A percentile compares a stretch with the other conserved stretches of the same genome.
These are phyloP conservation scores for Oncorhynchus mykiss DNA, from an alignment of 2,113 vertebrate species.

Conservation along the genomic window DNA sequence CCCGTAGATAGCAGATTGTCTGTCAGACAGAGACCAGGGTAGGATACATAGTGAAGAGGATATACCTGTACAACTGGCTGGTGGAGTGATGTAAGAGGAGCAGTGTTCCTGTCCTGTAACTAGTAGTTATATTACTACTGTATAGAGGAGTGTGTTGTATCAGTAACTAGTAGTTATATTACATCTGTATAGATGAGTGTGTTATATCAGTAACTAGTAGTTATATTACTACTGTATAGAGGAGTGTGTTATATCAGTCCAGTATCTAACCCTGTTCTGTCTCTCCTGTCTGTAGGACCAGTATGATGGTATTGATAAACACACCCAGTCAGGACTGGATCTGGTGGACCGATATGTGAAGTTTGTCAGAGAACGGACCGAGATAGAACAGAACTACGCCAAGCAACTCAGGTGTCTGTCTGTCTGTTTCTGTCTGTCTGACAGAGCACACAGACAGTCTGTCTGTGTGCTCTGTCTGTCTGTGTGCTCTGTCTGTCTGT, in stretches of 20 bases:
- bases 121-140: too few species aligned
- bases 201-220: too few species aligned
- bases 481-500: background rate
- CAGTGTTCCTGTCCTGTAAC: too few species aligned
- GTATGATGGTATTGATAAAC: constrained; percentile 83
- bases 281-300: constrained; percentile 74
- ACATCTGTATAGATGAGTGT: too few species aligned
- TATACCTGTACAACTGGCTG: constrained; percentile 1
- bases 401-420: constrained; percentile 79
- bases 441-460: background rate
- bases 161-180: too few species aligned
- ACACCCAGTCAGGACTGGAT: constrained; percentile 84
- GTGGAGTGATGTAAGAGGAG: constrained; percentile 12
- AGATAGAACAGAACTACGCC: constrained; percentile 83
- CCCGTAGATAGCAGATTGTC: too few species aligned
- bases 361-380: constrained; percentile 84
- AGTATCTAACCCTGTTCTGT: background rate
- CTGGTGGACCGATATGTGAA: constrained; percentile 84
- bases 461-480: background rate
- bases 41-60: too few species aligned
- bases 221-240: too few species aligned
- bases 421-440: constrained; percentile 1
- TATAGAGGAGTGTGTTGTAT: background rate
- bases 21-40: too few species aligned
- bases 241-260: too few species aligned